Evolutionary conservation across 1,140 invertebrate genomes (phyloP), one percentile per base, ranked within the genome.

Genomic region (Notospermus geniculatus): DNA sequence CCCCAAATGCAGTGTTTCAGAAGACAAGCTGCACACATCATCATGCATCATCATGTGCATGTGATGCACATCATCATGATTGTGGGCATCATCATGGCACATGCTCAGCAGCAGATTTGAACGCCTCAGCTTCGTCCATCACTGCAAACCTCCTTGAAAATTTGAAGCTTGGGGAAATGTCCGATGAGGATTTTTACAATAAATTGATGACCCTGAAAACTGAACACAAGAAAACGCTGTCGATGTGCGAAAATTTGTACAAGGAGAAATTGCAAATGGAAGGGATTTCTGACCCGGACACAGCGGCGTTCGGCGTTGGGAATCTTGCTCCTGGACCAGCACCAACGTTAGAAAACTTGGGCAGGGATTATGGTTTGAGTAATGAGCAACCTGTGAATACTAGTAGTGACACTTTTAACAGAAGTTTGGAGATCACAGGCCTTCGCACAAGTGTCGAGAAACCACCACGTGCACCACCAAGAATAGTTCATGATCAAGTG

Each of bases 191-290:
- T 60, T 81, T 80, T 66, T 80, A 80, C 63, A 54, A 71, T 29
- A 78, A 72, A 62, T 61, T 81, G 11, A 54, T 68, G 25, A 60
- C 77, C 41, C 66, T 81, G 4, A 80, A 79, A 66, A 64, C 68
- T 55, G 75, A 78, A 54, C 79, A 81, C 54, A 74, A 71, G 57
- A 75, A 78, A 68, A 78, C 79, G 19, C 52, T 81, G 17, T 54
- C 71, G 55, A 65, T 71, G 46, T 78, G 71, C 67, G 75, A 79
- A 62, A 72, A 72, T 36, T 45, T 80, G 23, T 80, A 80, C 60
- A 69, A 72, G 53, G 69, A 79, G 59, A 80, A 77, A 62, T 25
- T 72, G 19, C 2, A 43, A 39, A 36, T 57, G 1, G 67, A 65
- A 59, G 60, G 39, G 15, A n/a, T n/a, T n/a, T 45, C 28, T 19